These are phyloP conservation scores for Zaprionus gabonicus DNA, from an alignment of 1,140 invertebrate species.

Conservation along the genomic window DNA sequence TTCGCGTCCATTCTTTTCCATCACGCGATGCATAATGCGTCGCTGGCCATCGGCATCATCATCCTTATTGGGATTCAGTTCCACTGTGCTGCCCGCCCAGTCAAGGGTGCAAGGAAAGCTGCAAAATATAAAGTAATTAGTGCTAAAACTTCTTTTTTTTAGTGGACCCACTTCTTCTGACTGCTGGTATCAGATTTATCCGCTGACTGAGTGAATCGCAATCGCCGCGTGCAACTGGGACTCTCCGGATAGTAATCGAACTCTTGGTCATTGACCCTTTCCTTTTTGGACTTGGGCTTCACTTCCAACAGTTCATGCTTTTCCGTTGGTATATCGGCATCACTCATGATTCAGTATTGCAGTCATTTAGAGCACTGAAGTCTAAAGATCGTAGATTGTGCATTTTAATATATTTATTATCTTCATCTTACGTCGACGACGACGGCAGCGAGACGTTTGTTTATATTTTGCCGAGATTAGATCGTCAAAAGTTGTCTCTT, in stretches of 20 bases:
- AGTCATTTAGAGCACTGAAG: slow-evolving; percentile 33
- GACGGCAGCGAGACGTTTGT: slow-evolving; percentile 26
- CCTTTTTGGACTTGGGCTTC: slow-evolving; percentile 70
- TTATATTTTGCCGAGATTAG: slow-evolving; percentile 56
- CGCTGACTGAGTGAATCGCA: slow-evolving; percentile 25
- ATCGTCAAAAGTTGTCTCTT: slow-evolving; percentile 55
- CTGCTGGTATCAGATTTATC: slow-evolving; percentile 62
- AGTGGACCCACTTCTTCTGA: slow-evolving; percentile 59
- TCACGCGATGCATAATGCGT: slow-evolving; percentile 68
- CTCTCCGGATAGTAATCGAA: slow-evolving; percentile 76
- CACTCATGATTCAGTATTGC: slow-evolving; percentile 45
- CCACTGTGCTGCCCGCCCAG: slow-evolving; percentile 75
- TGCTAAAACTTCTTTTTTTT: neutral
- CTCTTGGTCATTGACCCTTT: slow-evolving; percentile 55
- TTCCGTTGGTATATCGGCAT: slow-evolving; percentile 15
- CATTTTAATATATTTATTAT: slow-evolving; percentile 72
- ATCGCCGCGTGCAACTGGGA: slow-evolving; percentile 50
- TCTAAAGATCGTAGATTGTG: slow-evolving; percentile 37
- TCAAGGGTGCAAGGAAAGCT: slow-evolving; percentile 67
- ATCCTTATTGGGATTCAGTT: slow-evolving; percentile 53
- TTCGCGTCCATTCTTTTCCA: slow-evolving; percentile 75
- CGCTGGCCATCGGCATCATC: slow-evolving; percentile 46
- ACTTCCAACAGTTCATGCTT: slow-evolving; percentile 66
- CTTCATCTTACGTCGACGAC: slow-evolving; percentile 20
- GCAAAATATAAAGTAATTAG: neutral